These are phyloP conservation scores for Tadarida brasiliensis DNA, from an alignment of 2,797 vertebrate genomes.

Conservation along the genomic window DNA sequence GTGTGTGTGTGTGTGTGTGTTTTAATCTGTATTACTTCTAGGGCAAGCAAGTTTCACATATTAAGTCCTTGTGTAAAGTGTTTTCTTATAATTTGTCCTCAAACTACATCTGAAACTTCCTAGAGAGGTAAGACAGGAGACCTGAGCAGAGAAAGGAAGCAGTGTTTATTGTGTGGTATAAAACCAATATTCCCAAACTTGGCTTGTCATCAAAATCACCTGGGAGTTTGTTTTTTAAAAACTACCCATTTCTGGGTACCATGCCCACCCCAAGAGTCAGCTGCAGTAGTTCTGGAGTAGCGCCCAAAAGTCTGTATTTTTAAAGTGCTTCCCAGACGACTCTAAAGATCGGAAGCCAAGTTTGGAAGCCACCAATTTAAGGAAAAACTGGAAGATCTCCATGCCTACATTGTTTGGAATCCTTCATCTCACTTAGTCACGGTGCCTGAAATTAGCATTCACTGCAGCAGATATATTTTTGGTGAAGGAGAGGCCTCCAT, in stretches of 20 bases:
- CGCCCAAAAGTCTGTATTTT: slow-evolving; percentile 61
- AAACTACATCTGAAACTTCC: slow-evolving; percentile 27
- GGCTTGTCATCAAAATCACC: neutral
- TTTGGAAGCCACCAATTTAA: slow-evolving; percentile 73
- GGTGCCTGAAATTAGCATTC: slow-evolving; percentile 78
- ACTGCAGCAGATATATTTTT: slow-evolving; percentile 73
- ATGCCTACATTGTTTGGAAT: slow-evolving; percentile 78
- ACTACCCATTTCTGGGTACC: neutral
- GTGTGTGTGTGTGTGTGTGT: too few species aligned
- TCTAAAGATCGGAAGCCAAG: slow-evolving; percentile 75
- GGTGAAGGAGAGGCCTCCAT: slow-evolving; percentile 62
- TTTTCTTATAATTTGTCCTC: neutral
- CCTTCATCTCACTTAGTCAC: slow-evolving; percentile 80
- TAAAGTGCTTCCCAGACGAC: slow-evolving; percentile 64
- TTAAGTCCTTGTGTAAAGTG: neutral
- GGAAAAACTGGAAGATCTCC: slow-evolving; percentile 80
- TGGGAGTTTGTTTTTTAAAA: neutral
- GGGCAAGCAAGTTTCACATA: neutral
- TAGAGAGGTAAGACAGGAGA: neutral
- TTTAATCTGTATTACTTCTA: neutral
- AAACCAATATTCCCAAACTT: neutral
- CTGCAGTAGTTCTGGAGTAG: slow-evolving; percentile 36
- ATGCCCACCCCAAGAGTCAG: neutral
- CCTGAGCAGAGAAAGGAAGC: neutral
- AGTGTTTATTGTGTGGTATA: neutral